phyloP scores from a whole-genome alignment of 2,797 vertebrate genomes.

The Etheostoma perlongum region DNA sequence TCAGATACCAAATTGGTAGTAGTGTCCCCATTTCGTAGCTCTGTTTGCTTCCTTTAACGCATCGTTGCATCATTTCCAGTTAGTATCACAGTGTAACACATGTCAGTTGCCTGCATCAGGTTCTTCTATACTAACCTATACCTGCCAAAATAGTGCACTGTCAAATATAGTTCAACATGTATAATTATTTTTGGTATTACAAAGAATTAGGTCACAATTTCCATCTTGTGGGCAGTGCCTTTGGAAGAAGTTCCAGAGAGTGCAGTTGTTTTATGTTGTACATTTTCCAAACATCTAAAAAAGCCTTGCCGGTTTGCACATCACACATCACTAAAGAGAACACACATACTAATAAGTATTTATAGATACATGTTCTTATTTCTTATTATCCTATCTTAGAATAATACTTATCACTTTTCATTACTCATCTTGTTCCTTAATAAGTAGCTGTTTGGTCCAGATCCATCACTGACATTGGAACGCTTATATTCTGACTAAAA shows the following conservation, averaged over 20 bases:
- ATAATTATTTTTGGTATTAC: slow-evolving; percentile 1
- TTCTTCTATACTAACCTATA: background rate
- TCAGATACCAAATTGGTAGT: slow-evolving; percentile 28
- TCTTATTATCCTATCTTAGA: background rate
- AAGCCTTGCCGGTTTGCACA: background rate
- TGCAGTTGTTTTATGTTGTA: background rate
- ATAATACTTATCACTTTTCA: slow-evolving; percentile 22
- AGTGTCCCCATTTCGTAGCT: slow-evolving; percentile 12
- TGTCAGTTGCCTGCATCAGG: background rate
- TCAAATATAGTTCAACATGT: slow-evolving; percentile 3
- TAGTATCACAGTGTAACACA: background rate
- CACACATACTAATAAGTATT: background rate
- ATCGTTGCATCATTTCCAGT: slow-evolving; percentile 26
- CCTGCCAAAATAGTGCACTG: background rate
- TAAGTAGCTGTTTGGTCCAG: slow-evolving; percentile 18
- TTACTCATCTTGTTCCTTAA: slow-evolving; percentile 39
- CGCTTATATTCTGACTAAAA: slow-evolving; percentile 1
- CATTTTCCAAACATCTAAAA: background rate
- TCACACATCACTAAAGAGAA: background rate
- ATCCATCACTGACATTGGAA: slow-evolving; percentile 15
- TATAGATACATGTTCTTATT: background rate
- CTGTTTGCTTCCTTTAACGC: slow-evolving; percentile 15
- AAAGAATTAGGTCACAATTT: slow-evolving; percentile 16
- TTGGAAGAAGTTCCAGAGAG: background rate
- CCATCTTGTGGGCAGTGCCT: background rate